Evolutionary conservation across 1,140 invertebrate species (phyloP), one percentile per base, ranked within the genome.

Genomic region (Brachionus manjavacas): DNA sequence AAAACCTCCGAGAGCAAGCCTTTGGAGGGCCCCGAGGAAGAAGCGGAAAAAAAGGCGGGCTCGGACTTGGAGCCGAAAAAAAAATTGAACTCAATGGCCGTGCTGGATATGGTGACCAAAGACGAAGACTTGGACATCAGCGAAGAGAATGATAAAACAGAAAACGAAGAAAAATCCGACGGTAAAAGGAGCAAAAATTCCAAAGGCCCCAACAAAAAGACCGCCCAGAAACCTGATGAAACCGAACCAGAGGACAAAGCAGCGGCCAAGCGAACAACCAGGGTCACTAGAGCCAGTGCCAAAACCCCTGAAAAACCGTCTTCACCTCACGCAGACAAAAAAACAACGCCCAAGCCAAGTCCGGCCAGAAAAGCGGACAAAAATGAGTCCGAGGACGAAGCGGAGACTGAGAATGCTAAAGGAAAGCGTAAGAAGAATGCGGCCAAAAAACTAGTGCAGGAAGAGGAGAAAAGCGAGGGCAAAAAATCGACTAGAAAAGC

Each of bases 111-210:
- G 72, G 72, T 76, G 23, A 76, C 72, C 23, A 76, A 76, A 28
- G 25, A 76, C 41, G 20, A 76, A 25, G 41, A 76, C 8, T 49
- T 49, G 46, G 72, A 76, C 23, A 20, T 39, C 1, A 76, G 72
- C 46, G 72, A 76, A 76, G 72, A 76, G 16, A 76, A 76, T 31
- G 72, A 76, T 20, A 76, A 76, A 25, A 76, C 39, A 46, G 72
- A 43, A 23, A 76, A 28, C 41, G 72, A 76, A 28, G 72, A 76
- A 49, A 76, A 76, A 76, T 0, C 39, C 8, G 72, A 76, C 12
- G 72, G 72, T 4, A 76, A 76, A 14, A 41, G 72, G 4, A 25
- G 41, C 20, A 76, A 76, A 49, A 76, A 46, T 25, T 25, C 72
- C 7, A 46, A 49, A 12, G 72, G 72, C 25, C 72, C 72, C 0